Percentiles rank a stretch among this genome's conserved stretches.
Evolutionary conservation across 1,140 invertebrate genomes (phyloP).

Genomic region (Aporrectodea caliginosa): DNA sequence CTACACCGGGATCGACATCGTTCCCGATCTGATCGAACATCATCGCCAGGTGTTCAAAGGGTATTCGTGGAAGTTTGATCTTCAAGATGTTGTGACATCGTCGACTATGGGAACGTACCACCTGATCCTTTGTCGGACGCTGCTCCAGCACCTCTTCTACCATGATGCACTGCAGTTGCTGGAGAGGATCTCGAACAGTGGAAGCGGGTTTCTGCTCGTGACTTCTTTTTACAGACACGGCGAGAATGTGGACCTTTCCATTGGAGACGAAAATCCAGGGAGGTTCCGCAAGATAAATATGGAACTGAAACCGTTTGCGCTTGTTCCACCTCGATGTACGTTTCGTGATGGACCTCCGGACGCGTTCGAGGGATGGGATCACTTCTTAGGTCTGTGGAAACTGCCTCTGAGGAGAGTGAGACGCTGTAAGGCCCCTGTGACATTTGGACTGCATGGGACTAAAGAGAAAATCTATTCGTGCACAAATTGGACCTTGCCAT

Average conservation of each 20-base stretch:
- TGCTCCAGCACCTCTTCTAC: constrained; percentile 29
- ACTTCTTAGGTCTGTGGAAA: constrained; percentile 27
- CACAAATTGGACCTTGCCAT: constrained; percentile 1
- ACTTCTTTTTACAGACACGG: constrained; percentile 10
- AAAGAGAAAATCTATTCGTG: constrained; percentile 20
- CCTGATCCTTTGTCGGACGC: constrained; percentile 23
- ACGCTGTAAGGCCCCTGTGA: background rate
- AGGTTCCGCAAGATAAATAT: constrained; percentile 23
- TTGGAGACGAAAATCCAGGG: constrained; percentile 19
- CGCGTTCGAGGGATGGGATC: constrained; percentile 17
- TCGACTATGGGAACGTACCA: constrained; percentile 7
- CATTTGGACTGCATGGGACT: background rate
- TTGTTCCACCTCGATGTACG: constrained; percentile 21
- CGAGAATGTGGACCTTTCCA: constrained; percentile 14
- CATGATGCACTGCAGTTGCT: constrained; percentile 13
- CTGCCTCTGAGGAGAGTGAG: constrained; percentile 21
- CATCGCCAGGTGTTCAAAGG: constrained; percentile 22
- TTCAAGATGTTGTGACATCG: constrained; percentile 18
- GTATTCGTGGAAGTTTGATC: constrained; percentile 19
- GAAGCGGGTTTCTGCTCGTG: constrained; percentile 23
- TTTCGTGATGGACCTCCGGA: constrained; percentile 26
- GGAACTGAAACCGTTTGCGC: constrained; percentile 23
- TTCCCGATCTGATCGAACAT: constrained; percentile 25
- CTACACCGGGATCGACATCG: constrained; percentile 33
- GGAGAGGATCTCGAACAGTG: constrained; percentile 23